Evolutionary conservation across 2,797 vertebrate species (phyloP).

Genomic region (Phoeniculus purpureus): DNA sequence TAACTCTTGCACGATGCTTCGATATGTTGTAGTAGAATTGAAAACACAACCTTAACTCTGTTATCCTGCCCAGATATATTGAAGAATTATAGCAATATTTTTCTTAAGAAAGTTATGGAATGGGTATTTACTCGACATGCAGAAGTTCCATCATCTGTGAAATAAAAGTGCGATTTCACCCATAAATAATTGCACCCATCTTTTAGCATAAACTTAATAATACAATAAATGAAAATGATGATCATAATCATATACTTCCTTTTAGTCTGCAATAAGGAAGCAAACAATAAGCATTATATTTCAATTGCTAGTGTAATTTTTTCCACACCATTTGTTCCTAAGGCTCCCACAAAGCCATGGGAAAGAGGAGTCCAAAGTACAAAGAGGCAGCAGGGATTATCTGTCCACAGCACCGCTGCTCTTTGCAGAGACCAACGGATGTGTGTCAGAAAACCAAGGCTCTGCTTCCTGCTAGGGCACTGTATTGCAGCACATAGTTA

Average conservation of each 20-base stretch:
- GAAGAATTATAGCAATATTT: not conserved
- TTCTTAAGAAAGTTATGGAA: not conserved
- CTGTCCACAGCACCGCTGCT: not conserved
- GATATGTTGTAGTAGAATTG: not conserved
- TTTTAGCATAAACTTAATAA: not conserved
- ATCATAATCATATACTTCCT: not conserved
- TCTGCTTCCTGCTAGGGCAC: not conserved
- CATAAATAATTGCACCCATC: not conserved
- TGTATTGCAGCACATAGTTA: not conserved
- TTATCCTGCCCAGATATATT: not conserved
- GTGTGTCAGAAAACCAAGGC: not conserved
- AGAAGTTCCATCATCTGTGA: not conserved
- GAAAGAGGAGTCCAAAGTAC: not conserved
- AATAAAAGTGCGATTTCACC: too few species aligned
- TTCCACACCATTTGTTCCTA: not conserved
- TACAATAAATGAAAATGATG: not conserved
- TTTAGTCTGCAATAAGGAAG: conserved; percentile 20
- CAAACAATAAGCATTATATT: not conserved
- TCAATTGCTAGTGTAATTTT: not conserved
- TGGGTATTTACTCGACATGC: not conserved
- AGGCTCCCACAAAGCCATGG: not conserved
- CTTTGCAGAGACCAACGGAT: not conserved
- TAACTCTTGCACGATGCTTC: not conserved
- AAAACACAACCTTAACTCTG: not conserved
- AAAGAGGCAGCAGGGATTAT: not conserved